Percentiles rank a stretch among this genome's conserved stretches.
phyloP scores from a whole-genome alignment of 2,888 invertebrate genomes.

The Artemia sinica region DNA sequence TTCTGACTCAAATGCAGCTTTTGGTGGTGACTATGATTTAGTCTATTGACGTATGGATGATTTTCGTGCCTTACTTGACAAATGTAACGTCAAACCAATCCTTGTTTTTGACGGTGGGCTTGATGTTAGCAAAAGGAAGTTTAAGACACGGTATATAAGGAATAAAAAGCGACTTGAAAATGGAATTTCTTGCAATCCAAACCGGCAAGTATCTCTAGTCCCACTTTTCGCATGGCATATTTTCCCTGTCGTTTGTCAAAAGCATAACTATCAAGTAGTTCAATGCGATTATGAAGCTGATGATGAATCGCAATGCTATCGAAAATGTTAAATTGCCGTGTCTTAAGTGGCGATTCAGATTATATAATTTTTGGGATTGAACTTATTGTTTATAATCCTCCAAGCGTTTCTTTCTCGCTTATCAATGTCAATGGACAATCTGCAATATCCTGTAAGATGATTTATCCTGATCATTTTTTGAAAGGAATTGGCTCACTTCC shows the following conservation, averaged over 20 bases:
- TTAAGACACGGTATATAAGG: conserved; percentile 40
- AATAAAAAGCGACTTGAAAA: conserved; percentile 25
- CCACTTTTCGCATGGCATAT: conserved; percentile 56
- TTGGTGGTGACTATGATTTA: conserved; percentile 70
- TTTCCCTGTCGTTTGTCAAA: conserved; percentile 49
- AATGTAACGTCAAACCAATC: conserved; percentile 51
- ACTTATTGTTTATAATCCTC: conserved; percentile 51
- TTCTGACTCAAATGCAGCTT: conserved; percentile 42
- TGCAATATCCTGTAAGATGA: conserved; percentile 48
- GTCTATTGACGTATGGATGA: conserved; percentile 44
- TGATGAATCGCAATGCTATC: conserved; percentile 67
- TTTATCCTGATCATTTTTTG: conserved; percentile 49
- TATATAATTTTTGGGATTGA: conserved; percentile 70
- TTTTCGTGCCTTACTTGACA: conserved; percentile 49
- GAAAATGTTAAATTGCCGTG: conserved; percentile 56
- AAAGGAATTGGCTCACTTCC: conserved; percentile 46
- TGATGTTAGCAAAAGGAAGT: conserved; percentile 43
- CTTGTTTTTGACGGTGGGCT: conserved; percentile 56
- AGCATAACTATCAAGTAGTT: conserved; percentile 46
- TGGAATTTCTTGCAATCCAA: conserved; percentile 23
- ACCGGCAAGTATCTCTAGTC: conserved; percentile 35
- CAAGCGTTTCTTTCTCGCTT: conserved; percentile 32
- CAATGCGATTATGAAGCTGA: conserved; percentile 79
- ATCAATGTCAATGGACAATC: conserved; percentile 32
- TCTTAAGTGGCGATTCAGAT: conserved; percentile 83